Conservation (phyloP, 2,888 invertebrate genomes). For the Leptopilina syphax region DNA sequence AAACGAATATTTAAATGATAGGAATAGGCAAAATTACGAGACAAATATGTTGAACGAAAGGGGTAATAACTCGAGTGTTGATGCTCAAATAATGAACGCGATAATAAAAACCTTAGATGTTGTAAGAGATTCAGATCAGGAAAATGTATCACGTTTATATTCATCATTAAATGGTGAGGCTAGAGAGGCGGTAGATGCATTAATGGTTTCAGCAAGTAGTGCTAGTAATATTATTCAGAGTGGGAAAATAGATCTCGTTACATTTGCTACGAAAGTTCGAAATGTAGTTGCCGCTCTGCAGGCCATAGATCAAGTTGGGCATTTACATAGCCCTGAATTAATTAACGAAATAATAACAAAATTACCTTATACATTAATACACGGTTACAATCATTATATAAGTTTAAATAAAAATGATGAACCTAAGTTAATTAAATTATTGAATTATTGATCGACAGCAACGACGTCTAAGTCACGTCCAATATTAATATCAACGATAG, state of each 20-base stretch:
- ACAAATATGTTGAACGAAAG: no score
- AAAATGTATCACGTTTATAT: not conserved
- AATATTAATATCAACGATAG: not conserved
- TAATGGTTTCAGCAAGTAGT: not conserved
- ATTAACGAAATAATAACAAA: not conserved
- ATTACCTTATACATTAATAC: not conserved
- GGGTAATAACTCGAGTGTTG: no score
- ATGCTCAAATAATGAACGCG: no score
- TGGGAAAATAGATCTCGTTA: not conserved
- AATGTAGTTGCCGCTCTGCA: not conserved
- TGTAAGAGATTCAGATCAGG: not conserved
- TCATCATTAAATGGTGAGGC: not conserved
- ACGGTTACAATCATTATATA: not conserved
- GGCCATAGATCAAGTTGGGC: not conserved
- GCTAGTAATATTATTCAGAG: not conserved
- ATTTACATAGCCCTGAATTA: not conserved
- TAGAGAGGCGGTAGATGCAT: not conserved
- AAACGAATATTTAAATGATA: no score
- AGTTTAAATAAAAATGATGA: not conserved
- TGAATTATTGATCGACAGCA: not conserved
- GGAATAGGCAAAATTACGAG: no score
- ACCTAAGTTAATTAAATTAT: not conserved
- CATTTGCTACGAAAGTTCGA: not conserved
- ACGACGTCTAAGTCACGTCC: not conserved
- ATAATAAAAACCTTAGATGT: no score